Evolutionary conservation across 2,888 invertebrate species (phyloP).

Genomic region (Leptinotarsa peninsularis): DNA sequence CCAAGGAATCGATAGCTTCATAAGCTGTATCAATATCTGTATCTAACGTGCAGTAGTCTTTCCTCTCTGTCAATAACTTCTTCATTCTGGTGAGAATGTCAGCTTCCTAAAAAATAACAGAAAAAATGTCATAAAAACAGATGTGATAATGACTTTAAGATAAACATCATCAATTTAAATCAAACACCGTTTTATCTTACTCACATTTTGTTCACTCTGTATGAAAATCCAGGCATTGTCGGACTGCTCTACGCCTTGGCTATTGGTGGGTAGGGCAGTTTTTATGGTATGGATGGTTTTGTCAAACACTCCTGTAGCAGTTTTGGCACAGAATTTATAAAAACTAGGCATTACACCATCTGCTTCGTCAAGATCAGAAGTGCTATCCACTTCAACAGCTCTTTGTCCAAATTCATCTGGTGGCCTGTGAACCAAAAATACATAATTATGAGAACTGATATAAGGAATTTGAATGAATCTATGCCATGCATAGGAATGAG

Average conservation of each 20-base stretch:
- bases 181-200: no score
- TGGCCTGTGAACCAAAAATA: constrained; percentile 45
- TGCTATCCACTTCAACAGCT: constrained; percentile 49
- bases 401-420: constrained; percentile 53
- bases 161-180: no score
- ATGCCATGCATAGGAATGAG: neutral
- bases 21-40: constrained; percentile 71
- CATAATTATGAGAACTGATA: neutral
- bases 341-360: constrained; percentile 65
- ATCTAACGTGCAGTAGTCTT: constrained; percentile 66
- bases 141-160: neutral
- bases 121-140: constrained; percentile 22
- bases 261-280: constrained; percentile 75
- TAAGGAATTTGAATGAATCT: neutral
- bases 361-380: constrained; percentile 54
- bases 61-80: constrained; percentile 69
- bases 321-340: constrained; percentile 78
- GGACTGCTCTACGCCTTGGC: constrained; percentile 63
- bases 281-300: constrained; percentile 79
- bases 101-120: constrained; percentile 60
- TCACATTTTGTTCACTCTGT: constrained; percentile 63
- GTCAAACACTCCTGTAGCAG: constrained; percentile 80
- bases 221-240: constrained; percentile 67
- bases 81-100: constrained; percentile 67
- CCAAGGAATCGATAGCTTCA: constrained; percentile 73